Percentiles rank a stretch among this genome's conserved stretches.
phyloP scores from a whole-genome alignment of 1,140 invertebrate genomes.

The Heliconius congener region DNA sequence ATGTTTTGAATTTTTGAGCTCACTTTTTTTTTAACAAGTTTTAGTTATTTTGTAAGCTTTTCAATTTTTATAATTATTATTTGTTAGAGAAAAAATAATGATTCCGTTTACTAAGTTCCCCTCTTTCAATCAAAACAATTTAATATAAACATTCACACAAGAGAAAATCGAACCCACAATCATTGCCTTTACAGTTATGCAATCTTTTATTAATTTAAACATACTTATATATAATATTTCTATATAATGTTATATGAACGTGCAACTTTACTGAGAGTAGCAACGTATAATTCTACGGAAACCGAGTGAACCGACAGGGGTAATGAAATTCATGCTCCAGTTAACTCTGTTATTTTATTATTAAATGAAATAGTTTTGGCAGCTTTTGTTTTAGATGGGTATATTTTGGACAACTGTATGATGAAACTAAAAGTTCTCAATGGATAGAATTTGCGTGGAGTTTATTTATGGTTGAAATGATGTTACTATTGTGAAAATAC shows the following conservation, averaged over 20 bases:
- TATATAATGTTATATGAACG: neutral
- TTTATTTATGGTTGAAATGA: neutral
- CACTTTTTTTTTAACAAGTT: no score
- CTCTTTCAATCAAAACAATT: no score
- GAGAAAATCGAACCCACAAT: no score
- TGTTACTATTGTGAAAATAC: neutral
- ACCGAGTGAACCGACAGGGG: slow-evolving; percentile 31
- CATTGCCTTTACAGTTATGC: no score
- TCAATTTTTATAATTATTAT: no score
- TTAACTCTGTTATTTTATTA: slow-evolving; percentile 40
- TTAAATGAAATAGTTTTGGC: slow-evolving; percentile 36
- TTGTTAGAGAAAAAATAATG: no score
- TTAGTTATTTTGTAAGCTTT: no score
- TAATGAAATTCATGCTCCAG: slow-evolving; percentile 43
- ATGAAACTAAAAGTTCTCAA: slow-evolving; percentile 3
- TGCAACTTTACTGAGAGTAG: slow-evolving; percentile 38
- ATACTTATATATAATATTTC: neutral
- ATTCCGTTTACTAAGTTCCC: no score
- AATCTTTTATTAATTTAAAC: neutral
- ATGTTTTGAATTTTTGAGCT: no score
- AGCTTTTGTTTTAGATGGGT: slow-evolving; percentile 19
- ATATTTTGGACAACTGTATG: slow-evolving; percentile 10
- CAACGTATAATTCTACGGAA: slow-evolving; percentile 42
- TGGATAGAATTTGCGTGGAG: neutral
- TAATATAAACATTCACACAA: no score